Conservation (phyloP, 2,113 vertebrate genomes). For the Tonatia bakeri region DNA sequence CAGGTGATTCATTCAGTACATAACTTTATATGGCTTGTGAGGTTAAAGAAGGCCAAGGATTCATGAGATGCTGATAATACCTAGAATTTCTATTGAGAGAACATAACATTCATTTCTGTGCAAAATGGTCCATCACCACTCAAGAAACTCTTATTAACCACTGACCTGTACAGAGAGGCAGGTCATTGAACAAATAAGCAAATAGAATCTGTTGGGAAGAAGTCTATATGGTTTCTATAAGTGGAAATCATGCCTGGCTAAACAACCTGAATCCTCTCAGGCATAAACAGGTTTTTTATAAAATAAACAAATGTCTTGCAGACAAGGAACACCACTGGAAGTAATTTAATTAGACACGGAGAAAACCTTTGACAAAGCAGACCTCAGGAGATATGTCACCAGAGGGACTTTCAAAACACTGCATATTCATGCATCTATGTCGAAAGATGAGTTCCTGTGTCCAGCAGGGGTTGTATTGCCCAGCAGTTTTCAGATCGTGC, state of each 20-base stretch:
- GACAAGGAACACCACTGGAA: background rate
- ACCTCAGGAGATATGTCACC: background rate
- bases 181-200: slow-evolving; percentile 39
- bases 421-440: background rate
- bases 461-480: background rate
- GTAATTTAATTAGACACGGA: slow-evolving; percentile 46
- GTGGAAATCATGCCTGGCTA: slow-evolving; percentile 14
- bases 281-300: slow-evolving; percentile 16
- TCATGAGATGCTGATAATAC: background rate
- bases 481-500: background rate
- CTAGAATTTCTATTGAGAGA: slow-evolving; percentile 47
- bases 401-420: background rate
- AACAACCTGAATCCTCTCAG: slow-evolving; percentile 37
- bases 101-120: slow-evolving; percentile 20
- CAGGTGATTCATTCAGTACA: background rate
- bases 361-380: slow-evolving; percentile 16
- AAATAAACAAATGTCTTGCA: background rate
- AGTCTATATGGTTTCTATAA: slow-evolving; percentile 30
- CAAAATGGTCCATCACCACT: background rate
- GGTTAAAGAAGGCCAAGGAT: background rate
- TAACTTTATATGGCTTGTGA: background rate
- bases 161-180: background rate
- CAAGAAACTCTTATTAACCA: slow-evolving; percentile 28
- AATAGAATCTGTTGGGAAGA: background rate
- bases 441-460: background rate